Conservation (phyloP, 2,797 vertebrate species). For the Catharus ustulatus region DNA sequence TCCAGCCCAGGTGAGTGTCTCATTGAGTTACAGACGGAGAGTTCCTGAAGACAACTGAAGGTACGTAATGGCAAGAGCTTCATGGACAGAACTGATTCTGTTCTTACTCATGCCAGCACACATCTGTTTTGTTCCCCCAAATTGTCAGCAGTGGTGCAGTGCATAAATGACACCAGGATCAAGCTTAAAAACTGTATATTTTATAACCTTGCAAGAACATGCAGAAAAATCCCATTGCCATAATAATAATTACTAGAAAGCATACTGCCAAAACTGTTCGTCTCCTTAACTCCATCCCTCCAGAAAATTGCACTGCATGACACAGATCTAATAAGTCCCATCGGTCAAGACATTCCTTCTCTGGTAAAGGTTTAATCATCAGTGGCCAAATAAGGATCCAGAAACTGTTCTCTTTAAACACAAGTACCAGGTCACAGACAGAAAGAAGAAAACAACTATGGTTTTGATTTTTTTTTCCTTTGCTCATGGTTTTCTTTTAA, state of each 20-base stretch:
- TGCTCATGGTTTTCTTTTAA: not conserved
- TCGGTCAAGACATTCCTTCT: not conserved
- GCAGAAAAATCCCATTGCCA: not conserved
- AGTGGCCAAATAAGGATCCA: not conserved
- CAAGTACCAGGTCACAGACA: not conserved
- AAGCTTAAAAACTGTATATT: no score
- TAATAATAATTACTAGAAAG: not conserved
- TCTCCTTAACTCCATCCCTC: not conserved
- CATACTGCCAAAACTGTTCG: not conserved
- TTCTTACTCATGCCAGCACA: no score
- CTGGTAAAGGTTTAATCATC: not conserved
- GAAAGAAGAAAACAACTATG: not conserved
- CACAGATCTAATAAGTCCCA: not conserved
- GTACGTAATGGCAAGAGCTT: no score
- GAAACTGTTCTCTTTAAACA: not conserved
- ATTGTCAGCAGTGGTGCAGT: no score
- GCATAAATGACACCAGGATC: no score
- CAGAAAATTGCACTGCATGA: not conserved
- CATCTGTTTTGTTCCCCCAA: no score
- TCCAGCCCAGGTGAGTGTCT: no score
- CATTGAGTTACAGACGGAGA: no score
- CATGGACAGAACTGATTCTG: no score
- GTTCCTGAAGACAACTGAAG: no score
- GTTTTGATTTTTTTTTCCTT: not conserved
- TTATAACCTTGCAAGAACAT: not conserved